phyloP scores from a whole-genome alignment of 2,797 vertebrate species.

The Carapus acus region DNA sequence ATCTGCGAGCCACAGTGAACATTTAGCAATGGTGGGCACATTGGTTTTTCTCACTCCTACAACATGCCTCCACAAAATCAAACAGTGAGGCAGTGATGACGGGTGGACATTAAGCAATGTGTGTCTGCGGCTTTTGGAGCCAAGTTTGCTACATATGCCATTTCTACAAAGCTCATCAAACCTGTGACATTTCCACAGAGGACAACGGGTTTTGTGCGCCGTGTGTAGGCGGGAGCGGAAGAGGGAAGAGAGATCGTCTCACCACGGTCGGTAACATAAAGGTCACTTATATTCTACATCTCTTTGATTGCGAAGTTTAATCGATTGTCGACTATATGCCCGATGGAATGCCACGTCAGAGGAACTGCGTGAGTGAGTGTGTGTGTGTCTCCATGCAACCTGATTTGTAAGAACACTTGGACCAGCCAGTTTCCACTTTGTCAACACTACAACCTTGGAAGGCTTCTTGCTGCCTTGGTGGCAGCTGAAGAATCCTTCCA shows the following conservation, averaged over 20 bases:
- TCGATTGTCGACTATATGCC: conserved; percentile 14
- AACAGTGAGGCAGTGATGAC: too few species aligned
- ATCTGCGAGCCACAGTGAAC: conserved; percentile 38
- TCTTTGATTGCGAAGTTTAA: conserved; percentile 11
- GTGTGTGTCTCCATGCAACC: conserved; percentile 46
- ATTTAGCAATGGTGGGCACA: conserved; percentile 39
- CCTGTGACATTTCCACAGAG: conserved; percentile 4
- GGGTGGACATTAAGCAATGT: too few species aligned
- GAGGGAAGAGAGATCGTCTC: not conserved
- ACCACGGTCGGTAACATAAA: not conserved
- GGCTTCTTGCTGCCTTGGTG: conserved; percentile 34
- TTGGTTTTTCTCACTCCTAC: too few species aligned
- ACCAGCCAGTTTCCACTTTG: conserved; percentile 41
- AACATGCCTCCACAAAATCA: conserved; percentile 7
- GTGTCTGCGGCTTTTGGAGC: too few species aligned
- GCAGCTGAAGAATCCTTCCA: conserved; percentile 30
- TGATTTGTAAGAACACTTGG: conserved; percentile 62
- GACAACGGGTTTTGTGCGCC: not conserved
- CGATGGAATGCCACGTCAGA: conserved; percentile 3
- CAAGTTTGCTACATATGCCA: too few species aligned
- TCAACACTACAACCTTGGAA: conserved; percentile 30
- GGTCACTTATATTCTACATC: not conserved
- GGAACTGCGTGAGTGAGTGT: conserved; percentile 17
- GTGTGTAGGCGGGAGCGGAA: not conserved
- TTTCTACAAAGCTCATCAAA: conserved; percentile 25